These are phyloP conservation scores for Synanthedon vespiformis DNA, from an alignment of 2,888 invertebrate genomes.

Conservation along the genomic window DNA sequence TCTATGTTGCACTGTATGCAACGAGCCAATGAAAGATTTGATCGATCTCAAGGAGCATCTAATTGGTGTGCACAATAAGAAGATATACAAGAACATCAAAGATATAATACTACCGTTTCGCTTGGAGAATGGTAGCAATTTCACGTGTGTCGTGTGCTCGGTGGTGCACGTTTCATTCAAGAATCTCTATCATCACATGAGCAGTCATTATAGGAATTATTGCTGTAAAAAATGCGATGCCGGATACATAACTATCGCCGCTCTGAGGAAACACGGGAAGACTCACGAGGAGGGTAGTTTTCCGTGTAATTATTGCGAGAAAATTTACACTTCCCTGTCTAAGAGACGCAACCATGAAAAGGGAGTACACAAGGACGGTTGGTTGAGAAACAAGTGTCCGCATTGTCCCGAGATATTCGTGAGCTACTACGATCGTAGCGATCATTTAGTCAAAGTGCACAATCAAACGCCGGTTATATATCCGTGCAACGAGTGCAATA, in stretches of 20 bases:
- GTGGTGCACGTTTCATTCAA: conserved; percentile 57
- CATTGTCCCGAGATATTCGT: conserved; percentile 58
- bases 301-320: conserved; percentile 65
- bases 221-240: conserved; percentile 59
- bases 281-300: conserved; percentile 64
- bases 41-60: conserved; percentile 52
- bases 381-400: conserved; percentile 58
- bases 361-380: conserved; percentile 58
- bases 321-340: conserved; percentile 60
- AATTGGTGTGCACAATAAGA: conserved; percentile 38
- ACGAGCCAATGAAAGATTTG: conserved; percentile 40
- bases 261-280: conserved; percentile 56
- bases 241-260: conserved; percentile 56
- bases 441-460: conserved; percentile 50
- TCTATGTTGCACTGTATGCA: conserved; percentile 43
- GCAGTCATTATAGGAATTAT: conserved; percentile 59
- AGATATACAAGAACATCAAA: conserved; percentile 50
- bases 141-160: conserved; percentile 51
- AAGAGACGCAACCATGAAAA: conserved; percentile 59
- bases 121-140: conserved; percentile 45
- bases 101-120: conserved; percentile 60
- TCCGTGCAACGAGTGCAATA: conserved; percentile 58
- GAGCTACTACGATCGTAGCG: conserved; percentile 56
- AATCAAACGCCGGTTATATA: conserved; percentile 43
- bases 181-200: conserved; percentile 61